Evolutionary conservation across 2,797 vertebrate species (phyloP).

Genomic region (Chiropotes sagulatus): DNA sequence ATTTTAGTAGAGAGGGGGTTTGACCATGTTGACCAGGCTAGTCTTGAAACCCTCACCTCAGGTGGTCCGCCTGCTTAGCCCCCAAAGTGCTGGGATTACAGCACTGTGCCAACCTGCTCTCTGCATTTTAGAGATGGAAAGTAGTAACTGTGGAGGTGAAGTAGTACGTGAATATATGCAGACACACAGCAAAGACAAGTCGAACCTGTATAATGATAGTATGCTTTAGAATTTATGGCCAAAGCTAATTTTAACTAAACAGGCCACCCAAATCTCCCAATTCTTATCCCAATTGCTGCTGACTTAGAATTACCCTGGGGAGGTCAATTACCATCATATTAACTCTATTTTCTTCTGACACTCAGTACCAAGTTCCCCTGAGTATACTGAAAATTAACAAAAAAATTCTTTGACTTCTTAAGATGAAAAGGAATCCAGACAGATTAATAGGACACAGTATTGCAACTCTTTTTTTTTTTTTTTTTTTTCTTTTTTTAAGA

Average conservation of each 20-base stretch:
- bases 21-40: not conserved
- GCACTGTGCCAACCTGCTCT: not conserved
- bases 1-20: not conserved
- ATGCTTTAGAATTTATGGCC: not conserved
- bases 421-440: slow-evolving; percentile 20
- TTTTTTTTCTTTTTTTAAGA: no score
- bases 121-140: not conserved
- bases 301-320: not conserved
- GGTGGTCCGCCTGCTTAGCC: not conserved
- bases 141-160: accelerated
- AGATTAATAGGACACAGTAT: slow-evolving; percentile 38
- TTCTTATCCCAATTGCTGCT: not conserved
- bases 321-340: not conserved
- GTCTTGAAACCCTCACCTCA: not conserved
- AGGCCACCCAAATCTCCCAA: not conserved
- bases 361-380: not conserved
- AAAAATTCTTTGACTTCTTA: slow-evolving; percentile 34
- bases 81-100: not conserved
- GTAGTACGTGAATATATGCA: not conserved
- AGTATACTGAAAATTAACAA: not conserved
- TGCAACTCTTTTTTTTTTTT: not conserved
- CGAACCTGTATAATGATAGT: not conserved
- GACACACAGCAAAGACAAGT: not conserved
- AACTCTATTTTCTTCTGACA: not conserved
- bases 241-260: not conserved